Base-by-base conservation (phyloP, 2,888 invertebrate species). In the Phragmatobia fuliginosa region DNA sequence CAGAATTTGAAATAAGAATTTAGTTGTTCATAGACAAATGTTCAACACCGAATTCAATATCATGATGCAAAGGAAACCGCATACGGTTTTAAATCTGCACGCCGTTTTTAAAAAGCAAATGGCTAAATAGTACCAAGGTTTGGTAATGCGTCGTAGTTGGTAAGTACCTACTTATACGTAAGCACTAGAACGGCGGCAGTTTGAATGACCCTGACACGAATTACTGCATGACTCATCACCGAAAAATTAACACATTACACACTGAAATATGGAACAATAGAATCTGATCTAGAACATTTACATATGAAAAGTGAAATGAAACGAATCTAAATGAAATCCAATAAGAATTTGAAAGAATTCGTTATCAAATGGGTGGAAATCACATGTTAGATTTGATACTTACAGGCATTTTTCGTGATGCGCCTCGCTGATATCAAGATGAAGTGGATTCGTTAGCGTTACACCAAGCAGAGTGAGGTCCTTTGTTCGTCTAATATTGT, bases 321-420 rank as follows among this genome's bases (percentile, higher is more conserved):
- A n/a, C 31, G 2, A 62, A 68, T 62, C 5, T 33, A 61, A 21
- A 67, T 38, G 32, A 59, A 72, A 69, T 77, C 71, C 62, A 63
- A 72, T 71, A 62, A 18, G 61, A 75, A 74, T 72, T 49, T 75
- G 75, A 72, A 77, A n/a, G 82, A 81, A 74, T 78, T 69, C 49
- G 32, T 33, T 73, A 71, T 63, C 82, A 81, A 83, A 81, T 85
- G 85, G 86, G 87, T 87, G 86, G 85, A 87, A 84, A 89, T 87
- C 89, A 90, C 88, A 90, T 89, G 91, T 87, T 86, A 84, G 18
- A 81, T 75, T 70, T 74, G 77, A 73, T 81, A 94, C 94, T 94
- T 87, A 94, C 94, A 77, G 94, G 94, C 94, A 94, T 94, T 85
- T 86, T 90, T 83, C 72, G 83, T 83, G 83, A 83, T 82, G 78